Base-by-base conservation (phyloP, 2,797 vertebrate genomes). In the Halcyon smyrnensis region DNA sequence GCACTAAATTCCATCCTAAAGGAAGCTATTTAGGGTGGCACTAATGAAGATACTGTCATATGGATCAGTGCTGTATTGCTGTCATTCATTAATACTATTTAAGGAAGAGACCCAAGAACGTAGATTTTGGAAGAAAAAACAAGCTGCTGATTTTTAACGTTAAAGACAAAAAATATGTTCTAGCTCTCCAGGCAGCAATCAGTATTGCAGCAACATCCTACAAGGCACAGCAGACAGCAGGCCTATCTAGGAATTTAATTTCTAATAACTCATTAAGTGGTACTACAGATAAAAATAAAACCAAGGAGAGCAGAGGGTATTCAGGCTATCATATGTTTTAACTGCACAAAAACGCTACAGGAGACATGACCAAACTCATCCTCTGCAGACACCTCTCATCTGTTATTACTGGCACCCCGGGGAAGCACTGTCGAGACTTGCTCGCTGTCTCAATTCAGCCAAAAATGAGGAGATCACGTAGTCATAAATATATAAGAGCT, bases 221-320 rank as follows among this genome's bases (percentile, higher is more conserved):
- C 57, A 87, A 39, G 50, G 79, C 76, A 95, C 24, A 92, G 57
- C 41, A 91, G 62, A 71, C 94, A 94, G 78, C 15, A 20, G 30
- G 32, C 64, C 79, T 67, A 12, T 79, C 70, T 37, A 93, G 82
- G 87, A 93, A 93, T 71, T 87, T 70, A 64, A 87, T 93, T 93
- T 91, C 76, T 87, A 85, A 93, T n/a, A 92, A 73, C 65, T 92
- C 82, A 90, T 93, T 84, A 94, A 94, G 62, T 41, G 67, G 81
- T 69, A 87, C 50, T 89, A 92, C 21, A 91, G 82, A 90, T 51
- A 93, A 88, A 94, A 94, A 93, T 74, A 92, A 93, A 89, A 36
- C 10, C 4, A 32, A 87, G 36, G 56, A 76, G 34, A 84, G 43
- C 51, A 90, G 80, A 91, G 65, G 24, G 21, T 78, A 73, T 57